Evolutionary conservation across 2,797 vertebrate species (phyloP), one percentile per base, ranked within the genome.

Genomic region (Pseudomugil gertrudae): DNA sequence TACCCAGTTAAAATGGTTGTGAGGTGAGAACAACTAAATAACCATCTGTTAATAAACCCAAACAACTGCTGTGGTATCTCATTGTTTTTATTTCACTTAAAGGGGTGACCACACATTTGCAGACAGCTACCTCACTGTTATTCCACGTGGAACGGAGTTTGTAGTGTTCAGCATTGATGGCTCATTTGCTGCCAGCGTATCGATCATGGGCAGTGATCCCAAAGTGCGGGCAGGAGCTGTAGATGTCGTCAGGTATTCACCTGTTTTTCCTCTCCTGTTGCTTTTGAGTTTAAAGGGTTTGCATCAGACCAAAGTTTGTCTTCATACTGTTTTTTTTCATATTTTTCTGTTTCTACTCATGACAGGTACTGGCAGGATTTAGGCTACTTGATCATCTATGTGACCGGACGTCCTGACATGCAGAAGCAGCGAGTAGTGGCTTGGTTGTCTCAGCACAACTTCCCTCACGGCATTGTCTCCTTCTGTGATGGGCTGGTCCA

Each of bases 351-450:
- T 40, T 40, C 19, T 66, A 3, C 38, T 72, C 21, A 2, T 38
- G 0, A 0, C 63, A 99, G 98, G 85, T 97, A 99, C 95, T 99
- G 98, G 98, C 98, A 99, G 90, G 98, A 99, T 90, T 94, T 98
- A 23, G 98, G 98, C 84, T 99, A 97, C 90, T 93, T 99, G 93
- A 99, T 99, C 81, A 97, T 99, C 90, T 99, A 99, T 0, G 95
- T 98, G 88, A 99, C 98, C 0, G 98, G 98, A 64, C 95, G 97
- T 65, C 98, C 98, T 0, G 98, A 99, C 94, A 99, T 99, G 98
- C 98, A 99, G 95, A 99, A 99, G 94, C 98, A 99, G 90, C 94
- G 98, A 57, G 98, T 99, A 72, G 98, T 99, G 52, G 97, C 98
- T 0, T 99, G 98, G 98, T 92, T 99, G 79, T 97, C 98, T 23